These are phyloP conservation scores for Collichthys lucidus DNA, from an alignment of 2,113 vertebrate genomes.

Conservation along the genomic window DNA sequence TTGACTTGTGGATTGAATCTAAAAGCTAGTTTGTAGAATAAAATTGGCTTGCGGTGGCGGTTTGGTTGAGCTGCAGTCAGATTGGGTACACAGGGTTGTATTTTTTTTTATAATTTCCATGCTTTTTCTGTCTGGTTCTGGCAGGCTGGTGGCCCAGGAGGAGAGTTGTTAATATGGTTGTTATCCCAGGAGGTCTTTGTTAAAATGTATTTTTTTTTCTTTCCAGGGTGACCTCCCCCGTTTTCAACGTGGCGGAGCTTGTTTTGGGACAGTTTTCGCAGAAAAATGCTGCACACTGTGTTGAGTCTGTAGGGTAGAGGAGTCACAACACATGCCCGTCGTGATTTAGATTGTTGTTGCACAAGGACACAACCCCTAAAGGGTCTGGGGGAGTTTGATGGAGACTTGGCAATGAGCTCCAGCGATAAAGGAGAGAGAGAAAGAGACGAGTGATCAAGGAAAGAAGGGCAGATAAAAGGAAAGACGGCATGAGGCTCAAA, in stretches of 20 bases:
- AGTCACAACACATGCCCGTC: slow-evolving; percentile 40
- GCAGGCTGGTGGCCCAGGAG: slow-evolving; percentile 35
- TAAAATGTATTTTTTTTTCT: slow-evolving; percentile 32
- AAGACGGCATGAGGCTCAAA: slow-evolving; percentile 1
- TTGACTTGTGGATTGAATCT: slow-evolving; percentile 47
- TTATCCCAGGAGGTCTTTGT: slow-evolving; percentile 48
- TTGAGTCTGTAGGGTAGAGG: slow-evolving; percentile 52
- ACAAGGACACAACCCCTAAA: slow-evolving; percentile 57
- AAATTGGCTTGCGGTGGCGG: neutral
- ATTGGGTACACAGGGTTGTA: neutral
- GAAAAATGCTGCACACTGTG: slow-evolving; percentile 29
- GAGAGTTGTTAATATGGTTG: slow-evolving; percentile 47
- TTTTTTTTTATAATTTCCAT: neutral
- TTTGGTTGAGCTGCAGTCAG: neutral
- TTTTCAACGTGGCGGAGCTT: slow-evolving; percentile 38
- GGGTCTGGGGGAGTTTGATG: slow-evolving; percentile 23
- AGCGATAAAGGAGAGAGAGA: neutral
- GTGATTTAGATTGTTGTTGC: slow-evolving; percentile 41
- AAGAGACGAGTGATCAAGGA: slow-evolving; percentile 31
- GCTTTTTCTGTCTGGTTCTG: neutral
- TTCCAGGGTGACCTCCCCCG: slow-evolving; percentile 55
- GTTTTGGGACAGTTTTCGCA: slow-evolving; percentile 38
- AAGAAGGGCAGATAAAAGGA: slow-evolving; percentile 37
- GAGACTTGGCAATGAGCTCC: slow-evolving; percentile 16
- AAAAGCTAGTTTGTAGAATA: slow-evolving; percentile 36